Base-by-base conservation (phyloP, 2,797 vertebrate genomes). In the Xiphorhynchus erythropygius region DNA sequence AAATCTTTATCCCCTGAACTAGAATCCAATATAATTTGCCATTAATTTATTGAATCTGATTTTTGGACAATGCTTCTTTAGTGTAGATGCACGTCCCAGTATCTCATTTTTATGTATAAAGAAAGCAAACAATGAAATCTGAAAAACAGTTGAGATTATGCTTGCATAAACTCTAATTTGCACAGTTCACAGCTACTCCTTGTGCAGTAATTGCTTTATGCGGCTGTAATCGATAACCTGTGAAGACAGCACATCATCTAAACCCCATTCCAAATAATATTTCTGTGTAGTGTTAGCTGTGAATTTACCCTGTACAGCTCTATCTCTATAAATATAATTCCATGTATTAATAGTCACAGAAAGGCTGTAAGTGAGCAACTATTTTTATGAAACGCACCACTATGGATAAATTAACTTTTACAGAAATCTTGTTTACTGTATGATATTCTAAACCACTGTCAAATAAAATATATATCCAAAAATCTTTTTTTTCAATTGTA, bases 351-450 rank as follows among this genome's bases (percentile, higher is more conserved):
- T 98, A 99, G 98, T 99, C 99, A 99, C 98, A 99, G 98, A 98
- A 99, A 99, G 98, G 99, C 99, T 99, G 98, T 98, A 99, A 98
- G 99, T 98, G 99, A 99, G 98, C 99, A 99, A 99, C 98, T 99
- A 99, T 99, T 99, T 99, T 99, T 99, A 99, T 99, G 98, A 99
- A 99, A 99, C 98, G 98, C 98, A 99, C 99, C 99, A 99, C 98
- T 99, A 99, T 98, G 99, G 98, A 99, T 99, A 99, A 99, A 99
- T 99, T 98, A 99, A 99, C 99, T 99, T 99, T 99, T 99, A 98
- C 99, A 99, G 98, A 99, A 99, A 99, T 98, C 98, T 99, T 99
- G 99, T 99, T 99, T 99, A 99, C 99, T 99, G 99, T 99, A 99
- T 98, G 98, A 99, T 99, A 99, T 98, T 98, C 99, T 99, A 99